phyloP scores from a whole-genome alignment of 2,113 vertebrate genomes.

The Danionella cerebrum region DNA sequence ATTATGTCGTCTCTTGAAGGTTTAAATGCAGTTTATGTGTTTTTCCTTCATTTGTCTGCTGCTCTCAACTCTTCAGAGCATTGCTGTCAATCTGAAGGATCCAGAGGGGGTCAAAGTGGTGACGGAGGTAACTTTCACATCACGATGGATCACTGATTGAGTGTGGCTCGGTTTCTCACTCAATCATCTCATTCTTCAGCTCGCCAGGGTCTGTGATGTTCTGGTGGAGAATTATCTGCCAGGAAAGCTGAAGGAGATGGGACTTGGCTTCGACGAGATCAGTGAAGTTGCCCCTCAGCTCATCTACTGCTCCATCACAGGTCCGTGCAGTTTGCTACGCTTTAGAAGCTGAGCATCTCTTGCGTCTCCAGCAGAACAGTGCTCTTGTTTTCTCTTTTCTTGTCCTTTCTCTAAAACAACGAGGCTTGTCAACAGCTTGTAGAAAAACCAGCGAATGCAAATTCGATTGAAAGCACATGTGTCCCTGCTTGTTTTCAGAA shows the following conservation, averaged over 20 bases:
- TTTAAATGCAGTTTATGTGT: neutral
- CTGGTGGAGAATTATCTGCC: slow-evolving; percentile 90
- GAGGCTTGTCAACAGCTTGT: too few relatives aligned
- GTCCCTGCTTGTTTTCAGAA: too few relatives aligned
- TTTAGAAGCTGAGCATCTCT: too few relatives aligned
- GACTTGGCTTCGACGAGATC: slow-evolving; percentile 80
- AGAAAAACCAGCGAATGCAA: too few relatives aligned
- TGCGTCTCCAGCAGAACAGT: too few relatives aligned
- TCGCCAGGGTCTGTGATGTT: slow-evolving; percentile 79
- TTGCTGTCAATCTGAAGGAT: slow-evolving; percentile 85
- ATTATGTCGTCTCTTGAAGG: neutral
- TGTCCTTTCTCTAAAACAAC: too few relatives aligned
- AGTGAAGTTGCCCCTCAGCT: slow-evolving; percentile 69
- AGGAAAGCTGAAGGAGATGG: slow-evolving; percentile 77
- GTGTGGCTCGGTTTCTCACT: neutral
- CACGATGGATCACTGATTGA: neutral
- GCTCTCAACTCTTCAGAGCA: slow-evolving; percentile 64
- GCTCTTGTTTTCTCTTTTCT: too few relatives aligned
- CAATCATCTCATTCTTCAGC: slow-evolving; percentile 59
- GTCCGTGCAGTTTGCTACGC: slow-evolving; percentile 59
- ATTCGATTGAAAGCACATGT: too few relatives aligned
- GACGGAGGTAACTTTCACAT: slow-evolving; percentile 66
- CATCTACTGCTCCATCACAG: slow-evolving; percentile 92
- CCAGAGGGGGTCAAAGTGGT: slow-evolving; percentile 73
- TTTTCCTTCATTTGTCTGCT: neutral